Evolutionary conservation across 2,113 vertebrate species (phyloP).

Genomic region (Scomber japonicus): DNA sequence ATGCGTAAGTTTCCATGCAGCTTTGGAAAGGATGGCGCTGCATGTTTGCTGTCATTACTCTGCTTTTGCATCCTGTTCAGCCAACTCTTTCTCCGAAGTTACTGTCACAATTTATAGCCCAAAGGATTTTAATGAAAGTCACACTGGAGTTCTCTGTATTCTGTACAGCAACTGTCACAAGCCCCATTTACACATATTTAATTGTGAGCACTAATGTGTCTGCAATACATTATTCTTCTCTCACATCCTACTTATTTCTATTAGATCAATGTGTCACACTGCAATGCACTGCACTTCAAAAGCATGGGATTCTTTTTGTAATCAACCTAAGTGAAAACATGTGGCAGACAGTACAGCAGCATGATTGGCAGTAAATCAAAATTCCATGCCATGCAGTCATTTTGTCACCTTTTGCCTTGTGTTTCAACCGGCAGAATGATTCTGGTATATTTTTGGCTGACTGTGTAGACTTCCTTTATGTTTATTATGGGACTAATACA

Average conservation of each 20-base stretch:
- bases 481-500: constrained; percentile 31
- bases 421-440: neutral
- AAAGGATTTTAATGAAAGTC: constrained; percentile 63
- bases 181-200: constrained; percentile 35
- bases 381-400: constrained; percentile 10
- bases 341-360: neutral
- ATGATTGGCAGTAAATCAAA: constrained; percentile 10
- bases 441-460: constrained; percentile 17
- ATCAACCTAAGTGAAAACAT: neutral
- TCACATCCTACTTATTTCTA: neutral
- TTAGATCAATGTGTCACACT: neutral
- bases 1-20: constrained; percentile 30
- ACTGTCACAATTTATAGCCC: constrained; percentile 52
- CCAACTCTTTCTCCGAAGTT: constrained; percentile 7
- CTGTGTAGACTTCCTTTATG: constrained; percentile 33
- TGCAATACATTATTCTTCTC: constrained; percentile 28
- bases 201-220: constrained; percentile 30
- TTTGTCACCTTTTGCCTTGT: neutral
- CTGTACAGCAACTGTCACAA: constrained; percentile 15
- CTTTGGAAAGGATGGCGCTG: constrained; percentile 26
- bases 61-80: constrained; percentile 45
- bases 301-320: neutral
- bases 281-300: neutral
- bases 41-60: constrained; percentile 20
- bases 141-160: constrained; percentile 31